Evolutionary conservation across 2,113 vertebrate genomes (phyloP).

Genomic region (Campylorhamphus procurvoides): DNA sequence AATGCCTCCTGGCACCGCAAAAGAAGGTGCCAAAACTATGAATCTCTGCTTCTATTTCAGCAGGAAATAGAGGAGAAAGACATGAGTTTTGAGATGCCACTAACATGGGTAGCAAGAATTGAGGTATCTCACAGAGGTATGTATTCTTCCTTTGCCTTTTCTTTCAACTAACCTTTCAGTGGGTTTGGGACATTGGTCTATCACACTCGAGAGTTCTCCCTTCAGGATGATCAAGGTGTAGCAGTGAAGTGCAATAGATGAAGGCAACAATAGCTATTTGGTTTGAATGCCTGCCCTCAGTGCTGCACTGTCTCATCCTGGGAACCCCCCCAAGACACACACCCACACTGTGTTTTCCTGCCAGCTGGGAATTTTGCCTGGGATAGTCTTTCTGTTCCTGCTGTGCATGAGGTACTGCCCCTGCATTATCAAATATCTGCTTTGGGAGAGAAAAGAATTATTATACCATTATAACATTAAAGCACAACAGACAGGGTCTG

Average conservation of each 20-base stretch:
- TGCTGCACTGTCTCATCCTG: not conserved
- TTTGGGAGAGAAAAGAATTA: not conserved
- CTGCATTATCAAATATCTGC: not conserved
- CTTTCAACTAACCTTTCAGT: not conserved
- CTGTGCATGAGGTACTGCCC: not conserved
- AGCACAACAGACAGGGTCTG: not conserved
- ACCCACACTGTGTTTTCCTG: not conserved
- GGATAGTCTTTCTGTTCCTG: not conserved
- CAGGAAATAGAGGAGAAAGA: conserved; percentile 65
- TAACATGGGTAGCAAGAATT: conserved; percentile 84
- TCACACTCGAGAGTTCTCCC: not conserved
- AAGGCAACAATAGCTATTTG: not conserved
- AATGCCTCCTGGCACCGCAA: not conserved
- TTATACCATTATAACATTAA: not conserved
- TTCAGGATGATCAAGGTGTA: not conserved
- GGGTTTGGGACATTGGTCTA: not conserved
- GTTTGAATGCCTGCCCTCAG: not conserved
- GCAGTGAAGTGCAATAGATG: not conserved
- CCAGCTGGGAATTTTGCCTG: not conserved
- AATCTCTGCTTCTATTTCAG: conserved; percentile 24
- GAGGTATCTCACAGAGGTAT: conserved; percentile 79
- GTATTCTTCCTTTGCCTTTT: not conserved
- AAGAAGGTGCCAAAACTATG: not conserved
- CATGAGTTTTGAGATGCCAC: conserved; percentile 81
- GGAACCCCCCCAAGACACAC: not conserved